Evolutionary conservation across 2,113 vertebrate genomes (phyloP), one percentile per base, ranked within the genome.

Genomic region (Uria lomvia): DNA sequence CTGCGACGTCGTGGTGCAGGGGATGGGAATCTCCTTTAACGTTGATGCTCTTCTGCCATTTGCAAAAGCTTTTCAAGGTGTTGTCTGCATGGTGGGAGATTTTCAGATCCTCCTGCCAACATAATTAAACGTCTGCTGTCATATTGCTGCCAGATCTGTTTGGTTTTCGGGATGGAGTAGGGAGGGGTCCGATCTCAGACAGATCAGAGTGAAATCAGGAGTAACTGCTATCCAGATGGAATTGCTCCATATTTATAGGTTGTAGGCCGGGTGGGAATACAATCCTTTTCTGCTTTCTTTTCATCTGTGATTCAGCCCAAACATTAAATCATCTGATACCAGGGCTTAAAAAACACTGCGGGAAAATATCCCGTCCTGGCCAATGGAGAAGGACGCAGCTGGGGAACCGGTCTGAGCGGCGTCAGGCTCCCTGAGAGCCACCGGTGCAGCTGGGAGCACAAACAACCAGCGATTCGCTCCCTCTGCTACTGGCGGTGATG

Each of bases 11-110:
- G 0, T 99, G 99, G 87, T 99, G 99, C 68, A 98, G 97, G 0
- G 99, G 98, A 62, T 99, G 98, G 0, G 98, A 94, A 2, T 99
- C 99, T 67, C 98, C 99, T 86, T 99, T 99, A 92, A 98, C 93
- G 22, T 99, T 99, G 78, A 99, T 97, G 68, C 95, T 98, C 90
- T 99, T 99, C 98, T 99, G 99, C 99, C 99, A 99, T 71, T 99
- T 99, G 96, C 99, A 99, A 96, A 99, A 99, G 97, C 99, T 99
- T 79, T 67, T 98, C 97, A 99, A 94, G 76, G 99, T 99, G 98
- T 99, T 99, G 97, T 99, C 99, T 3, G 99, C 99, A 0, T 99
- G 99, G 95, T 99, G 99, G 27, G 98, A 98, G 95, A 99, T 98
- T 95, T 99, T 99, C 73, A 99, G 95, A 34, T 99, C 99, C 84